phyloP scores from a whole-genome alignment of 2,888 invertebrate species.

The Trissolcus japonicus region DNA sequence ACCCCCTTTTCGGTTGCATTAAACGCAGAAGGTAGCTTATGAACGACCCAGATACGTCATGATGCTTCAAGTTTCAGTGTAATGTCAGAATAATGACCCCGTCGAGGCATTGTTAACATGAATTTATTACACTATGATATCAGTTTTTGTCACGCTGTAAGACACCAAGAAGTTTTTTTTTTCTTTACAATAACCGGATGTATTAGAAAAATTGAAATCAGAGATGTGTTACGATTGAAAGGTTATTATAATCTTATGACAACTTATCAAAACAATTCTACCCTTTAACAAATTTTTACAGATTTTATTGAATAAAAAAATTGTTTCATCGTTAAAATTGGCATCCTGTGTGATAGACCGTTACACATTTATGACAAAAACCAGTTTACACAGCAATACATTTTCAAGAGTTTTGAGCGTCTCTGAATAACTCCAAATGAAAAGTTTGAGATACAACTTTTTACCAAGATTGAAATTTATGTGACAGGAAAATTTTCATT shows the following conservation, averaged over 20 bases:
- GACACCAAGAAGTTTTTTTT: no score
- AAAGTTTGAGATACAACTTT: constrained; percentile 23
- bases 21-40: constrained; percentile 8
- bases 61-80: constrained; percentile 22
- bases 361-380: constrained; percentile 17
- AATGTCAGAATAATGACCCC: constrained; percentile 34
- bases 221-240: no score
- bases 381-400: constrained; percentile 23
- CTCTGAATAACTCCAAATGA: constrained; percentile 23
- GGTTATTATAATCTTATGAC: no score
- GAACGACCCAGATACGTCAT: constrained; percentile 35
- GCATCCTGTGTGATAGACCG: constrained; percentile 4
- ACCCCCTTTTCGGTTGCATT: constrained; percentile 2
- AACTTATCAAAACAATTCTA: no score
- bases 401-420: constrained; percentile 16
- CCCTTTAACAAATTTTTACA: no score
- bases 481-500: constrained; percentile 17
- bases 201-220: no score
- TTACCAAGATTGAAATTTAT: constrained; percentile 24
- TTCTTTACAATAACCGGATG: no score
- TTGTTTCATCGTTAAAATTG: constrained; percentile 11
- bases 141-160: neutral
- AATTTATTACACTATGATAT: constrained; percentile 22
- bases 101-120: constrained; percentile 20
- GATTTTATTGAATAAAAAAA: neutral